Base-by-base conservation (phyloP, 2,888 invertebrate genomes). In the Eumerus sabulonum region DNA sequence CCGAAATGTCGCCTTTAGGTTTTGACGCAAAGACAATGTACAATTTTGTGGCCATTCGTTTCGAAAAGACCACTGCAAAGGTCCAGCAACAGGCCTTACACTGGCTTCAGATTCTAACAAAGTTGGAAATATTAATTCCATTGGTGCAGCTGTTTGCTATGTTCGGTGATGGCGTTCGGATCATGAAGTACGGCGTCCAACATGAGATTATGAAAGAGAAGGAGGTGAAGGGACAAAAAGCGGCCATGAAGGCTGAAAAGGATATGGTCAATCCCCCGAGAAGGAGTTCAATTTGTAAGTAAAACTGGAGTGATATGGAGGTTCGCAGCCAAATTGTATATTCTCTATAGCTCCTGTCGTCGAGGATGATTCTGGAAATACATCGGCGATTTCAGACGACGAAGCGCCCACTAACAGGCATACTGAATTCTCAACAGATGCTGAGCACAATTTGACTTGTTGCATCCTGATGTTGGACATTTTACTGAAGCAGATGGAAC, bases 381-480 rank as follows among this genome's bases (percentile, higher is more conserved):
- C 92, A 1, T 93, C 93, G 1, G 93, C 93, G 45, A 89, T 94
- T 76, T 93, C 93, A 1, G 94, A 94, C 83, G 93, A 94, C 82
- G 92, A 93, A 85, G 91, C 91, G 3, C 92, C 92, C 1, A 90
- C 91, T 12, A 90, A 91, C 16, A 90, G 92, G 51, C 91, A 91
- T 79, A 92, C 92, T 73, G 93, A 93, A 85, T 94, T 94, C 66
- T 93, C 94, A 82, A 91, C 92, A 0, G 93, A 93, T 83, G 91
- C 92, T 13, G 94, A 94, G 85, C 90, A 93, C 60, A 96, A 97
- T 87, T 90, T 98, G n/a, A 95, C 96, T 0, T 98, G 98, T 86
- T 98, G 97, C 87, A 96, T 98, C 82, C 92, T 98, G 42, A 98
- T 99, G 97, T 90, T 99, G 81, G 99, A 99, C 86, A 94, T 98